Conservation (phyloP, 2,797 vertebrate genomes). For the Eospalax fontanierii region DNA sequence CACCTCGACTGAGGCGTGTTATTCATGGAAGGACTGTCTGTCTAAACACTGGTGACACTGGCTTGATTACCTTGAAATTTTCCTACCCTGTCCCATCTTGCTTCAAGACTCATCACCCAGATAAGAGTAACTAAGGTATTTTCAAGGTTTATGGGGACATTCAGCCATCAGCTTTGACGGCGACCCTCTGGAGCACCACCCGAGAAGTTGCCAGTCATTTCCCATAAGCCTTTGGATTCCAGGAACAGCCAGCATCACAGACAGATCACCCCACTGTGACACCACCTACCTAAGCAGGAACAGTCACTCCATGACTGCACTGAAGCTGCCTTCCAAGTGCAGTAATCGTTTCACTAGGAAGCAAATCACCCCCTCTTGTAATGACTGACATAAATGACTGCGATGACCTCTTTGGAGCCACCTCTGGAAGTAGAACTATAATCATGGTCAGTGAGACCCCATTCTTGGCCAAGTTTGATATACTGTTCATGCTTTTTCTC, state of each 20-base stretch:
- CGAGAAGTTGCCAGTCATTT: not conserved
- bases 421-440: too few relatives aligned
- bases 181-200: not conserved
- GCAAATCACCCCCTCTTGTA: not conserved
- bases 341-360: not conserved
- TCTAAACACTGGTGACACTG: not conserved
- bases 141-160: not conserved
- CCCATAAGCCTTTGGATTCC: not conserved
- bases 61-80: too few relatives aligned
- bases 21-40: not conserved
- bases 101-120: not conserved
- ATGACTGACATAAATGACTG: not conserved
- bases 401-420: not conserved
- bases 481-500: not conserved
- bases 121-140: not conserved
- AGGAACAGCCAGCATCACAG: not conserved
- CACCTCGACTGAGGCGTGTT: not conserved
- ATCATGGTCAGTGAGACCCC: not conserved
- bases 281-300: not conserved
- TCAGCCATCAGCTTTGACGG: not conserved
- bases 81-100: not conserved
- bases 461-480: not conserved
- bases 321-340: not conserved
- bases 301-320: not conserved
- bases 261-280: not conserved